Evolutionary conservation across 2,888 invertebrate species (phyloP).

Genomic region (Mantis religiosa): DNA sequence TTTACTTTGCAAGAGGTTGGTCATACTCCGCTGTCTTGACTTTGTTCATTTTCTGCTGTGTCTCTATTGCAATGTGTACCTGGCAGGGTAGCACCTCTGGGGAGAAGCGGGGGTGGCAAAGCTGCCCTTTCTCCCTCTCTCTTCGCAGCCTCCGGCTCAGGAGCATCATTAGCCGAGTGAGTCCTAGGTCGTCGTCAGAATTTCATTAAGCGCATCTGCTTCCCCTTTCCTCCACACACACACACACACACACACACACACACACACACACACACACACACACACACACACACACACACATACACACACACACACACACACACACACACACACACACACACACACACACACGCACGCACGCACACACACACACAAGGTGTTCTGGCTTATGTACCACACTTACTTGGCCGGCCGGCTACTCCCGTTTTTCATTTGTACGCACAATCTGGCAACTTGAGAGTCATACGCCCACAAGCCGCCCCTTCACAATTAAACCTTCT

Average conservation of each 20-base stretch:
- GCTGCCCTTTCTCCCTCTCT: not conserved
- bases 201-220: slow-evolving; percentile 31
- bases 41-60: not conserved
- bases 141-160: slow-evolving; percentile 6
- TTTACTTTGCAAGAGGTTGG: not conserved
- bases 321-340: too few species aligned
- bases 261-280: not conserved
- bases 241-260: not conserved
- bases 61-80: not conserved
- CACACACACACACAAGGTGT: not conserved
- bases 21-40: not conserved
- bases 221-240: not conserved
- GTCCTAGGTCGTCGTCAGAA: slow-evolving; percentile 25
- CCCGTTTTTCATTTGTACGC: not conserved
- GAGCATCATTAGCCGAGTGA: slow-evolving; percentile 25
- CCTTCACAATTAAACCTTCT: not conserved
- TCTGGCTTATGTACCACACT: not conserved
- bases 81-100: not conserved
- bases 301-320: too few species aligned
- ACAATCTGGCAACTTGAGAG: not conserved
- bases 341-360: too few species aligned
- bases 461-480: not conserved
- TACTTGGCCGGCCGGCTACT: not conserved
- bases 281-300: too few species aligned
- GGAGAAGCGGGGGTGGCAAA: not conserved